These are phyloP conservation scores for Hyposmocoma kahamanoa DNA, from an alignment of 1,140 invertebrate genomes.

Conservation along the genomic window DNA sequence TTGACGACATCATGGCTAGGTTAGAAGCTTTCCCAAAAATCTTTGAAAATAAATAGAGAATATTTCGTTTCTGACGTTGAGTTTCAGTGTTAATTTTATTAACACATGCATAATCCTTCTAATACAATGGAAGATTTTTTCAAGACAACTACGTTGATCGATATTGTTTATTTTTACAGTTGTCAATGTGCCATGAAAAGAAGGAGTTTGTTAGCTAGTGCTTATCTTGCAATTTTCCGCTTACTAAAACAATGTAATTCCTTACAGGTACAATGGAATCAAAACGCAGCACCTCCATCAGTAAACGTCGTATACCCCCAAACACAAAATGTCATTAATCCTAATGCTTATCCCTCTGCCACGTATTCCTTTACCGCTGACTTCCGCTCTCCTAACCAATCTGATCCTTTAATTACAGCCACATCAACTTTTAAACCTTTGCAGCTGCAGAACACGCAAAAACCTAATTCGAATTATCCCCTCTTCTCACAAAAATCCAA, in stretches of 20 bases:
- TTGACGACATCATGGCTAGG: too few species aligned
- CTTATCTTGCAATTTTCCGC: too few species aligned
- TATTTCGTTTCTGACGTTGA: too few species aligned
- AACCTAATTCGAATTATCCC: slow-evolving; percentile 46
- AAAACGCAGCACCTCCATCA: slow-evolving; percentile 71
- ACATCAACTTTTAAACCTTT: slow-evolving; percentile 68
- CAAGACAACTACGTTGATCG: too few species aligned
- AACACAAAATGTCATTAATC: slow-evolving; percentile 75
- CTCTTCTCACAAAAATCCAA: slow-evolving; percentile 56
- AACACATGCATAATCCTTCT: too few species aligned
- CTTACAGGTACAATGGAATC: slow-evolving; percentile 79
- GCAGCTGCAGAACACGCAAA: slow-evolving; percentile 51
- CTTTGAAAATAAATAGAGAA: too few species aligned
- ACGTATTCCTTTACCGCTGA: slow-evolving; percentile 88
- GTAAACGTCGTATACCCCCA: slow-evolving; percentile 77
- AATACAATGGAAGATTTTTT: too few species aligned
- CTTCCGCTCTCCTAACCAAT: slow-evolving; percentile 77
- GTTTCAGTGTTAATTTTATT: too few species aligned
- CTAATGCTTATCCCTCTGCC: slow-evolving; percentile 77
- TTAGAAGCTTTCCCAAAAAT: too few species aligned
- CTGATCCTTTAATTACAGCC: slow-evolving; percentile 65
- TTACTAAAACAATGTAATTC: neutral
- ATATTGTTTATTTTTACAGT: too few species aligned
- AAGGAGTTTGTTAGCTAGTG: too few species aligned
- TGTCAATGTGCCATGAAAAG: too few species aligned